Evolutionary conservation across 2,113 vertebrate species (phyloP).

Genomic region (Atractosteus spatula): DNA sequence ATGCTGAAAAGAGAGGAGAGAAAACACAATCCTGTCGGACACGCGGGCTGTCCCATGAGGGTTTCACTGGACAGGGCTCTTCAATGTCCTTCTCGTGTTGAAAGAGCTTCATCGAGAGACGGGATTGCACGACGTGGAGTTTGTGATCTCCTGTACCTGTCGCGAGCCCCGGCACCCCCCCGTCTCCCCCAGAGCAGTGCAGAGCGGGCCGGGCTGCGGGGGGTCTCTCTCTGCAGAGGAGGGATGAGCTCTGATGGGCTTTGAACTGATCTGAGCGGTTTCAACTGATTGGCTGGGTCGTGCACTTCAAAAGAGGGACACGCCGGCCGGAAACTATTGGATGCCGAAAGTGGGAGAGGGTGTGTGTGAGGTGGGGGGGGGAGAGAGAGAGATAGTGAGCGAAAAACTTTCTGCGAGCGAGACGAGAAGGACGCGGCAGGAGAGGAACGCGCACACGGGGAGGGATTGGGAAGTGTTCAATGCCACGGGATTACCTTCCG

Average conservation of each 20-base stretch:
- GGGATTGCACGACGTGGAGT: too few species aligned
- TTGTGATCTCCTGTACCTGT: not conserved
- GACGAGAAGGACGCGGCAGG: constrained; percentile 4
- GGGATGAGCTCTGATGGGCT: constrained; percentile 60
- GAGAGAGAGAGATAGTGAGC: constrained; percentile 9
- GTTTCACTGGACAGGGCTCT: too few species aligned
- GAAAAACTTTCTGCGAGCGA: constrained; percentile 8
- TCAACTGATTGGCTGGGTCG: constrained; percentile 51
- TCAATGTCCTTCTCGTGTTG: too few species aligned
- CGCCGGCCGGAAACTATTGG: constrained; percentile 36
- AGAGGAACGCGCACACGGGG: not conserved
- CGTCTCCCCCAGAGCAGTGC: constrained; percentile 60
- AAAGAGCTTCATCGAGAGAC: too few species aligned
- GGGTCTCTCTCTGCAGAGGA: constrained; percentile 71
- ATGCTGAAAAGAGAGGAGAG: too few species aligned
- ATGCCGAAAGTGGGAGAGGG: constrained; percentile 26
- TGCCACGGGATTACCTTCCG: constrained; percentile 33
- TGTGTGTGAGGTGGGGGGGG: constrained; percentile 14
- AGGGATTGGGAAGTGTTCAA: constrained; percentile 32
- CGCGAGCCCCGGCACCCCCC: constrained; percentile 29
- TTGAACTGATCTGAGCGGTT: constrained; percentile 66
- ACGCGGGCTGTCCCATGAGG: too few species aligned
- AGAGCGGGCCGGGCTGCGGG: constrained; percentile 69
- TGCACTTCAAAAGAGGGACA: constrained; percentile 48
- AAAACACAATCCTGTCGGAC: not conserved